Percentiles rank a stretch among this genome's conserved stretches.
phyloP scores from a whole-genome alignment of 2,797 vertebrate species.

The Galago senegalensis region DNA sequence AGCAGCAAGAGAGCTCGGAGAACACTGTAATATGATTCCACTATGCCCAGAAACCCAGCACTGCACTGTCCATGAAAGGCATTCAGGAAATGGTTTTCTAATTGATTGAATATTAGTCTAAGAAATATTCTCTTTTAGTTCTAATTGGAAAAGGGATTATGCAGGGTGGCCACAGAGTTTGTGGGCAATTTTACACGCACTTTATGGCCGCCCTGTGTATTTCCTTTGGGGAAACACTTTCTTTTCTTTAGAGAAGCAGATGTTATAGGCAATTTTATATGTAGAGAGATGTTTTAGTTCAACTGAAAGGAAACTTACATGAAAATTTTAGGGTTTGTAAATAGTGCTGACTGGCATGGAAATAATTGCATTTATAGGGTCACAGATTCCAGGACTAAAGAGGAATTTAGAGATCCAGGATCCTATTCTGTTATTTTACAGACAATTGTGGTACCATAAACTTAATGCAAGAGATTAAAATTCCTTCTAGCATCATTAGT shows the following conservation, averaged over 20 bases:
- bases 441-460: neutral
- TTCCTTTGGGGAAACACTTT: neutral
- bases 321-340: neutral
- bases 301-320: neutral
- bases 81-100: neutral
- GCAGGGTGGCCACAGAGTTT: no score
- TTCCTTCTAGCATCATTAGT: neutral
- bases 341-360: neutral
- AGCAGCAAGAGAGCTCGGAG: neutral
- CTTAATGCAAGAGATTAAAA: neutral
- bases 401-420: neutral
- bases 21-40: neutral
- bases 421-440: neutral
- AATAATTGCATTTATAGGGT: neutral
- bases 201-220: neutral
- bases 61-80: neutral
- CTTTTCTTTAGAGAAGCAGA: slow-evolving; percentile 35
- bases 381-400: neutral
- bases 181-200: no score
- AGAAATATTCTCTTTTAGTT: slow-evolving; percentile 39
- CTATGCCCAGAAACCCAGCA: neutral
- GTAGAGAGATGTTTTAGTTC: slow-evolving; percentile 30
- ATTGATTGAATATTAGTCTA: neutral
- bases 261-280: neutral
- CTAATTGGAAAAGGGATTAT: neutral